Evolutionary conservation across 2,113 vertebrate genomes (phyloP).

Genomic region (Corvus hawaiiensis): DNA sequence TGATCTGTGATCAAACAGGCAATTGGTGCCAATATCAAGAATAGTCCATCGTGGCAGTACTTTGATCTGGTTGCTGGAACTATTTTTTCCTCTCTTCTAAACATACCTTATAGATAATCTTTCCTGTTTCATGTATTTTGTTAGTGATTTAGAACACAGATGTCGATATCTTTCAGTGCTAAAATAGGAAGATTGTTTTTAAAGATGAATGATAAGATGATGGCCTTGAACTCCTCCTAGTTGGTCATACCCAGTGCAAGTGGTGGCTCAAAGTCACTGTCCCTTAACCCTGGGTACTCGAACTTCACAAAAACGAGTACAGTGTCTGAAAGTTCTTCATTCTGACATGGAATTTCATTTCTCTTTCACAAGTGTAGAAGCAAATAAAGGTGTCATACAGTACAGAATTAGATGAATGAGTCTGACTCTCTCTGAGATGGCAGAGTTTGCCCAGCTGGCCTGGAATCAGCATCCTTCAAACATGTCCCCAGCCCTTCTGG

Average conservation of each 20-base stretch:
- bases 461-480: background rate
- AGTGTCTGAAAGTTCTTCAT: fast-evolving
- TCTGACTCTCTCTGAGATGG: background rate
- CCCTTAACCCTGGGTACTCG: background rate
- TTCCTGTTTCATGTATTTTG: background rate
- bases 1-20: conserved; percentile 37
- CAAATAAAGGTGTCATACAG: background rate
- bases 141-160: background rate
- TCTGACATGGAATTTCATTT: background rate
- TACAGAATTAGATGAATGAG: background rate
- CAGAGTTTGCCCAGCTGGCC: background rate
- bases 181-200: background rate
- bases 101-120: background rate
- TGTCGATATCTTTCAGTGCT: background rate
- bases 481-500: background rate
- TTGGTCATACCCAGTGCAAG: background rate
- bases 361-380: background rate
- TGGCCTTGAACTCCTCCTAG: background rate
- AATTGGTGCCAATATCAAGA: background rate
- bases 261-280: background rate
- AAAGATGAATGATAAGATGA: background rate
- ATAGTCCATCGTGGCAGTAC: background rate
- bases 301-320: background rate
- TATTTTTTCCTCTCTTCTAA: background rate
- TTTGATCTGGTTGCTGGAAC: background rate